Base-by-base conservation (phyloP, 1,140 invertebrate genomes). In the Triops cancriformis region DNA sequence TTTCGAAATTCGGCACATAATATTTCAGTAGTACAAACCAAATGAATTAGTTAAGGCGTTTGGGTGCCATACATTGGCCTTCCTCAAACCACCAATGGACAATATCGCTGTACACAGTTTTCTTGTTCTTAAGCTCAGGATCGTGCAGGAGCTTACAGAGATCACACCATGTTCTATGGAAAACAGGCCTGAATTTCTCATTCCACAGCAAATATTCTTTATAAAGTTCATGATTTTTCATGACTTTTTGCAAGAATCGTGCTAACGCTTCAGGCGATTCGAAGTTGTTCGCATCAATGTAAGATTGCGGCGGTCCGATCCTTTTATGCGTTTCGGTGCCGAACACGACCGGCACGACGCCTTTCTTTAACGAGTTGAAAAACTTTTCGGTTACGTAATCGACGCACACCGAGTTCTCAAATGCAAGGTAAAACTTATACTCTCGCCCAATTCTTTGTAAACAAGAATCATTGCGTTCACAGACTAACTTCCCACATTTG, bases 321-420 rank as follows among this genome's bases (percentile, higher is more conserved):
- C 80, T 84, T 27, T 83, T 82, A 83, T 87, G 90, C 82, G 87
- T 87, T 7, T 81, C 80, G 0, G 88, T 84, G 1, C 92, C 92
- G 85, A 91, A 88, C 26, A 93, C 88, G 41, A 94, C 85, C 0
- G 92, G 92, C 18, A 93, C 88, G 0, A 91, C 86, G 45, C 83
- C 79, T 27, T 78, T 76, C 18, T 81, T 80, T 10, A 80, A 79
- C 7, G 77, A 14, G 73, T 91, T n/a, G 78, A 78, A 81, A 41
- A 80, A 80, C 26, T 80, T 82, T 64, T 82, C 81, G 10, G 81
- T 81, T 12, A 81, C 79, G 64, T 86, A 86, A 79, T 86, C 84
- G 11, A 80, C 76, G 51, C 85, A 86, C 10, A 83, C 79, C n/a
- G 81, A 83, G 80, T 88, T 88, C 78, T 88, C 87, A 51, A 88